phyloP scores from a whole-genome alignment of 2,888 invertebrate species.

The Euphydryas editha region DNA sequence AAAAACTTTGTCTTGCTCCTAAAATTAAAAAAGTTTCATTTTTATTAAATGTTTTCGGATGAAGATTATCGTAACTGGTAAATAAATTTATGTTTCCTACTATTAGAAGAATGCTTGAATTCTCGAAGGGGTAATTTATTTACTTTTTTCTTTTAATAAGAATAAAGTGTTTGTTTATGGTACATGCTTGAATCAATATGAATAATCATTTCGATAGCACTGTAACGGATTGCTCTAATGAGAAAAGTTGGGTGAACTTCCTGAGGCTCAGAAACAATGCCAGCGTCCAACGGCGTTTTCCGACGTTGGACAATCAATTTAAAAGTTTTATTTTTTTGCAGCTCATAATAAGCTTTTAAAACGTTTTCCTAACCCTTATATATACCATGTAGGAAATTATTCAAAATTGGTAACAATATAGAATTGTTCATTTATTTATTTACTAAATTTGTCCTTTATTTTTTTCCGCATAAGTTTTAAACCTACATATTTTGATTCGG shows the following conservation, averaged over 20 bases:
- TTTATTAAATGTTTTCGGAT: conserved; percentile 3
- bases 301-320: conserved; percentile 77
- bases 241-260: conserved; percentile 77
- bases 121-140: conserved; percentile 3
- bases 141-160: conserved; percentile 40
- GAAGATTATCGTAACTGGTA: conserved; percentile 8
- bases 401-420: conserved; percentile 42
- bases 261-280: conserved; percentile 71
- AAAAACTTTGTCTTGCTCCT: neutral
- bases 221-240: conserved; percentile 74
- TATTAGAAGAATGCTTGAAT: conserved; percentile 6
- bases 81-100: conserved; percentile 7
- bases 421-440: too few species aligned
- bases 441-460: too few species aligned
- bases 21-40: neutral
- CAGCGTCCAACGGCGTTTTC: conserved; percentile 72
- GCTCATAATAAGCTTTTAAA: conserved; percentile 55
- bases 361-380: conserved; percentile 57
- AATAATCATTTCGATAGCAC: conserved; percentile 61
- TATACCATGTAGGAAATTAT: conserved; percentile 51
- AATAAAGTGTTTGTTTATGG: conserved; percentile 45
- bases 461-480: too few species aligned
- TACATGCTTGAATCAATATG: conserved; percentile 53
- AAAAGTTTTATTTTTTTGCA: conserved; percentile 75
- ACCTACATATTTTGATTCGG: too few species aligned